Conservation (phyloP, 2,888 invertebrate genomes). For the Eumacrocentrus americanus region DNA sequence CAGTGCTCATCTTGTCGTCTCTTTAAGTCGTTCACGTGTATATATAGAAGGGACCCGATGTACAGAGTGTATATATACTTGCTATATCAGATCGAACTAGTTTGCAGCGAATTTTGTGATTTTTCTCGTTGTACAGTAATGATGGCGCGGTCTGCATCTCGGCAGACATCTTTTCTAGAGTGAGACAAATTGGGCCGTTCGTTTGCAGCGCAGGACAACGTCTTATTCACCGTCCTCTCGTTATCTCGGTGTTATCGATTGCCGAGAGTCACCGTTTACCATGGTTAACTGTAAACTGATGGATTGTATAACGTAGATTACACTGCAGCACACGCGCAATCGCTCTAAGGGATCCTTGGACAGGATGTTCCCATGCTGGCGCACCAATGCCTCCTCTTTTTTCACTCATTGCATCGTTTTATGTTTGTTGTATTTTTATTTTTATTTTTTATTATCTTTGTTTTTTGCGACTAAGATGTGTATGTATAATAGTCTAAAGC, state of each 20-base stretch:
- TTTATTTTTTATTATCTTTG: slow-evolving; percentile 20
- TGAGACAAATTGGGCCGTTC: slow-evolving; percentile 26
- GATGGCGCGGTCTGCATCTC: too few species aligned
- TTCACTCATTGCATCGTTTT: slow-evolving; percentile 9
- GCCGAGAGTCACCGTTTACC: slow-evolving; percentile 41
- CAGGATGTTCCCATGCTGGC: slow-evolving; percentile 56
- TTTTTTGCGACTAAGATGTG: too few species aligned
- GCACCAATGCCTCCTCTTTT: slow-evolving; percentile 14
- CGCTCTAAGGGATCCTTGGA: slow-evolving; percentile 44
- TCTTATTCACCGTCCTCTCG: slow-evolving; percentile 34
- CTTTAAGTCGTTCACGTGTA: too few species aligned
- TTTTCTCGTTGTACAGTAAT: neutral
- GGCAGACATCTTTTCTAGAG: too few species aligned
- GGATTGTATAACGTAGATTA: slow-evolving; percentile 54
- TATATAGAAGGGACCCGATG: too few species aligned
- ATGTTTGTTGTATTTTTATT: slow-evolving; percentile 23
- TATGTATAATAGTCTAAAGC: too few species aligned
- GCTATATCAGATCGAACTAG: slow-evolving; percentile 17
- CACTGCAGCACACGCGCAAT: slow-evolving; percentile 45
- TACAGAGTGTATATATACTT: too few species aligned
- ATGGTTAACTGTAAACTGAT: slow-evolving; percentile 51
- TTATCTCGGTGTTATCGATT: slow-evolving; percentile 54
- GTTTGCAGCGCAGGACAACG: slow-evolving; percentile 11
- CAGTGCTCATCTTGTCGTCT: slow-evolving; percentile 9
- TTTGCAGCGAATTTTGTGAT: slow-evolving; percentile 21